Percentiles rank a stretch among this genome's conserved stretches.
These are phyloP conservation scores for Drosophila biarmipes DNA, from an alignment of 1,140 invertebrate species.

Conservation along the genomic window DNA sequence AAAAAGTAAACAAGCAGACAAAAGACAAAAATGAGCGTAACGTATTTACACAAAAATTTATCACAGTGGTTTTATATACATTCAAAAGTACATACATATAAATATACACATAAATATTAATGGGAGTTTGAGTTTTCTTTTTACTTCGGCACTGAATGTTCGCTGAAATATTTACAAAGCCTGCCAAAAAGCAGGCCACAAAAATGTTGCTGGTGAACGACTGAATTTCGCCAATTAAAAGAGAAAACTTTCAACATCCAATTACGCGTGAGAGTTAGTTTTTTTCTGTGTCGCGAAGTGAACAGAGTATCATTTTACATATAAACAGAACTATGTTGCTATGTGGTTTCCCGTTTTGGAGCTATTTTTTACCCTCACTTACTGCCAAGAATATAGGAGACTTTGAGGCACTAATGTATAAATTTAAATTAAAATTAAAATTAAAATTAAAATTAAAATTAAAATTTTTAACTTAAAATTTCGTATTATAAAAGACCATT, in stretches of 20 bases:
- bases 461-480: no score
- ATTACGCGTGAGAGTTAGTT: slow-evolving; percentile 18
- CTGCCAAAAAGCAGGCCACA: slow-evolving; percentile 4
- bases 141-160: slow-evolving; percentile 1
- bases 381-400: no score
- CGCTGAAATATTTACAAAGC: slow-evolving; percentile 1
- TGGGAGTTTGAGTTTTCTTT: slow-evolving; percentile 30
- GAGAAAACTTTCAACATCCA: slow-evolving; percentile 20
- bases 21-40: slow-evolving; percentile 78
- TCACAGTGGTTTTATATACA: slow-evolving; percentile 21
- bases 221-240: slow-evolving; percentile 22
- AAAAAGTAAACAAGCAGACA: slow-evolving; percentile 76
- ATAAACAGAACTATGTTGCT: slow-evolving; percentile 7
- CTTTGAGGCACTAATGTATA: no score
- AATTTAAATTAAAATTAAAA: neutral
- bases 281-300: slow-evolving; percentile 24
- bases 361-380: neutral
- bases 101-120: slow-evolving; percentile 41
- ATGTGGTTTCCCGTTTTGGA: slow-evolving; percentile 8
- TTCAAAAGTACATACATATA: slow-evolving; percentile 21
- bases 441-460: neutral
- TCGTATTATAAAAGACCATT: no score
- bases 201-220: neutral
- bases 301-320: slow-evolving; percentile 17
- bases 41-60: slow-evolving; percentile 69